Evolutionary conservation across 2,797 vertebrate genomes (phyloP), one percentile per base, ranked within the genome.

Genomic region (Leuciscus waleckii): DNA sequence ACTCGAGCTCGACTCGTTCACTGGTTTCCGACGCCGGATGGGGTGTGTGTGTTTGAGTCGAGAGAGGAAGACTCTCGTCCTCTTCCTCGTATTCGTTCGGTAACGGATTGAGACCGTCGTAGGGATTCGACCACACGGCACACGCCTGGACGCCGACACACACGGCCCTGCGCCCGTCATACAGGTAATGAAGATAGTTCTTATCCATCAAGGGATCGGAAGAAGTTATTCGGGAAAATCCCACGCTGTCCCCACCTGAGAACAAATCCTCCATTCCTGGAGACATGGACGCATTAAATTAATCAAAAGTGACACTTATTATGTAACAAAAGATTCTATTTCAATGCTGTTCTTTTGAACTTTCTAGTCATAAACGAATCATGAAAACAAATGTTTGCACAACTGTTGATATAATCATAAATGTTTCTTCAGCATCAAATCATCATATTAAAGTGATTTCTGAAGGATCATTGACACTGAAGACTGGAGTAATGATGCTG

Each of bases 181-280:
- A 95, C 56, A 99, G 95, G 90, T 99, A 99, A 85, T 98, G 97
- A 71, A 98, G 95, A 90, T 99, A 99, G 93, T 97, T 98, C 43
- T 96, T 95, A 61, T 98, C 96, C 92, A 97, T 93, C 74, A 94
- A 58, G 9, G 94, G 94, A 84, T 96, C 96, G 0, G 87, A 95
- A 46, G 95, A 94, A 65, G 93, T 93, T 71, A 94, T 92, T 61
- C 95, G 93, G 71, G 94, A 91, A 5, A 95, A 95, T 1, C 95
- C 95, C 0, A 93, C 91, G 0, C 90, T 91, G 85, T 94, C 92
- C 0, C 90, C 89, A 0, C 93, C 93, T 88, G 83, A 84, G 43
- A 83, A 74, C 43, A 87, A 37, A 26, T 88, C 86, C 9, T 87
- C 87, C 73, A 85, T 73, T 6, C 84, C 88, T 91, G 82, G 6